Evolutionary conservation across 2,797 vertebrate genomes (phyloP), one percentile per base, ranked within the genome.

Genomic region (Momotus momota): DNA sequence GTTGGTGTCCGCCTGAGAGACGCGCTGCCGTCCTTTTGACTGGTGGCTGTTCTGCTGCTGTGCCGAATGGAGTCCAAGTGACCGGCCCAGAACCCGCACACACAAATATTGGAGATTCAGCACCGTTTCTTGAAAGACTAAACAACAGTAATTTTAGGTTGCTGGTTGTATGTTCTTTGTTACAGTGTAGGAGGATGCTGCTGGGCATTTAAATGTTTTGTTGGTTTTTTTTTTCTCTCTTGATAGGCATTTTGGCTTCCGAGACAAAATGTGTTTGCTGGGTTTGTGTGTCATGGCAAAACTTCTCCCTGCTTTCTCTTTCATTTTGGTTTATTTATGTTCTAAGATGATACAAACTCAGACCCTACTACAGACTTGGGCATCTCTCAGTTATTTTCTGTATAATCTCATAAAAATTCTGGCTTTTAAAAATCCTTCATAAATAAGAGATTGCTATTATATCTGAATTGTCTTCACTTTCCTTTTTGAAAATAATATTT

Each of bases 51-150:
- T 70, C 64, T 5, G 13, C 21, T 77, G 38, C 49, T 20, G 0
- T 45, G 31, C 12, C 1, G 2, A 78, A 16, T 0, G 0, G 3
- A 5, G 43, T 13, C 69, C 8, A 5, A 57, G 52, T 2, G 29
- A 10, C 35, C 38, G 84, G 77, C 71, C 64, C 31, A 33, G 61
- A 64, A 19, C 58, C 14, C 1, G 6, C 21, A 4, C 48, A 9
- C 11, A 43, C 14, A 18, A 20, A 4, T 49, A 5, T 25, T n/a
- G 46, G 33, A 61, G 26, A 25, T 57, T 41, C 60, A 18, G 0
- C 46, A 19, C 52, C 12, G 3, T 35, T 87, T 64, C 21, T 46
- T 74, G 26, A 57, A 75, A 72, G 60, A 31, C 22, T 22, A 2
- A 35, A 35, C 35, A 52, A 64, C 69, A 73, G 10, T 61, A 52